phyloP scores from a whole-genome alignment of 2,797 vertebrate species.

The Todus mexicanus region DNA sequence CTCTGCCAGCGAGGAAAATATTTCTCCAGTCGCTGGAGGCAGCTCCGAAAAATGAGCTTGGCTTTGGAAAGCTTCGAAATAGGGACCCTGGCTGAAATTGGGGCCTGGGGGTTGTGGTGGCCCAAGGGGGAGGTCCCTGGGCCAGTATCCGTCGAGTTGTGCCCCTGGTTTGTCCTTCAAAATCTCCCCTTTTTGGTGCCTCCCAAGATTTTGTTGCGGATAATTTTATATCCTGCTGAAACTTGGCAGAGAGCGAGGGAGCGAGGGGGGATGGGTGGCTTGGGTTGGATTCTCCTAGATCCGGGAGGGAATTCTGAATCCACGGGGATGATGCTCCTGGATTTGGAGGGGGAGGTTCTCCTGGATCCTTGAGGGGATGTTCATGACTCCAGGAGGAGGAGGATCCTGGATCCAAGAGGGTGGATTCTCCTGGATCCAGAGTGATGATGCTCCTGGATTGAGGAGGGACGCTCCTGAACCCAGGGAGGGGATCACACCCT shows the following conservation, averaged over 20 bases:
- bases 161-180: neutral
- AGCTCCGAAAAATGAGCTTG: slow-evolving; percentile 11
- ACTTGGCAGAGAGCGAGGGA: slow-evolving; percentile 69
- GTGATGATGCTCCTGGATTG: neutral
- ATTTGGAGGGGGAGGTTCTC: no score
- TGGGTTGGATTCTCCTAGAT: no score
- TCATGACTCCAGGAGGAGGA: neutral
- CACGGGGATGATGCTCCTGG: no score
- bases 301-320: neutral
- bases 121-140: neutral
- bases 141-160: neutral
- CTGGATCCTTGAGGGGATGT: no score
- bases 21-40: slow-evolving; percentile 27
- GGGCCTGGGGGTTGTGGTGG: neutral
- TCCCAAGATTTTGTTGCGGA: slow-evolving; percentile 50
- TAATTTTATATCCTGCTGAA: slow-evolving; percentile 70
- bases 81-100: neutral
- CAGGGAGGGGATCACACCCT: no score
- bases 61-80: neutral
- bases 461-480: neutral
- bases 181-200: slow-evolving; percentile 45
- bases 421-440: neutral
- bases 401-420: neutral
- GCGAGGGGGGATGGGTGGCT: neutral
- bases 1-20: neutral